These are phyloP conservation scores for Lacanobia wlatinum DNA, from an alignment of 2,888 invertebrate species.

Conservation along the genomic window DNA sequence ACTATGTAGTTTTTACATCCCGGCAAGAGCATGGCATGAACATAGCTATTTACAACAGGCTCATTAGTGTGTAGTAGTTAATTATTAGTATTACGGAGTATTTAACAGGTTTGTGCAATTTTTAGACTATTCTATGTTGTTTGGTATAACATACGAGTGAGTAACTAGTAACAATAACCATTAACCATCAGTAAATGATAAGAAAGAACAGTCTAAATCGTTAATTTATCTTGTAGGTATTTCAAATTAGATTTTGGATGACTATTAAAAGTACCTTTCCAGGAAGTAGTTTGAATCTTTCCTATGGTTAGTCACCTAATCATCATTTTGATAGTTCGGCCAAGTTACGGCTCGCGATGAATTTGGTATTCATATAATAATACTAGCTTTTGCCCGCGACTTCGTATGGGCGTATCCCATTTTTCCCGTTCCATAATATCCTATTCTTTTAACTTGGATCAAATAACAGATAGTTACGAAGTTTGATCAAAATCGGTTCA, in stretches of 20 bases:
- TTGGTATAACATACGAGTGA: background rate
- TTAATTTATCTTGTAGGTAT: background rate
- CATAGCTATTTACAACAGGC: conserved; percentile 45
- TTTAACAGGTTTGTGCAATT: conserved; percentile 20
- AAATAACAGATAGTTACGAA: too few relatives aligned
- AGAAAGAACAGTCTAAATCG: background rate
- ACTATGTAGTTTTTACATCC: conserved; percentile 65
- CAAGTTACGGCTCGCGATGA: background rate
- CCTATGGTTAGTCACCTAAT: background rate
- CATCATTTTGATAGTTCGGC: background rate
- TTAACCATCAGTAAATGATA: background rate
- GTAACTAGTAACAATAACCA: background rate
- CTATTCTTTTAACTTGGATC: too few relatives aligned
- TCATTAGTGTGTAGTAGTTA: conserved; percentile 26
- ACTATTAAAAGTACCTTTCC: background rate
- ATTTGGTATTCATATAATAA: too few relatives aligned
- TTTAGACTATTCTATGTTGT: background rate
- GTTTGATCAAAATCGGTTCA: too few relatives aligned
- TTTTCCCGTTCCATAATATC: too few relatives aligned
- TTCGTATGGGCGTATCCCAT: too few relatives aligned
- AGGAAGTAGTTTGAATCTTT: background rate
- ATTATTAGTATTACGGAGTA: conserved; percentile 30
- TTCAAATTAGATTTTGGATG: background rate
- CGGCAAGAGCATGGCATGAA: conserved; percentile 50
- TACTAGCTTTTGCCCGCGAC: too few relatives aligned